Evolutionary conservation across 1,140 invertebrate genomes (phyloP).

Genomic region (Lordiphosa clarofinis): DNA sequence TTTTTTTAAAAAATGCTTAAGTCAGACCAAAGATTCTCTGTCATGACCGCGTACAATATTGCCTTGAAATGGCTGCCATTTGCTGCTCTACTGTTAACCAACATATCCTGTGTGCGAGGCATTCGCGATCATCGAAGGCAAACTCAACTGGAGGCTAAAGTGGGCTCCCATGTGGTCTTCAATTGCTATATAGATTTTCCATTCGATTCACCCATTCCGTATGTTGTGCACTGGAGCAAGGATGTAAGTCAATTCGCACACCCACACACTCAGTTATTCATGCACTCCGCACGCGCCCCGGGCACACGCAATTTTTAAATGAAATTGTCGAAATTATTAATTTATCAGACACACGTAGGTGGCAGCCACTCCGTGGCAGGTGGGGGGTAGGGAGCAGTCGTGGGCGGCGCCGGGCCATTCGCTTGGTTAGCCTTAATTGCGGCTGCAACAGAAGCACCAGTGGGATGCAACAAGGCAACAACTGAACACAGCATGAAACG

Average conservation of each 20-base stretch:
- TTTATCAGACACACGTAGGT: slow-evolving; percentile 58
- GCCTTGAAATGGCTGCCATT: slow-evolving; percentile 1
- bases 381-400: neutral
- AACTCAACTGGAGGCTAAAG: slow-evolving; percentile 87
- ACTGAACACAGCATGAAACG: slow-evolving; percentile 23
- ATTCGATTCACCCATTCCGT: slow-evolving; percentile 91
- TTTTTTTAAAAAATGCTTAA: neutral
- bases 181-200: slow-evolving; percentile 95
- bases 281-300: slow-evolving; percentile 10
- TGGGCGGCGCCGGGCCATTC: slow-evolving; percentile 20
- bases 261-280: slow-evolving; percentile 2
- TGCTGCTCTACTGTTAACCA: slow-evolving; percentile 48
- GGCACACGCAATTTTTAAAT: slow-evolving; percentile 44
- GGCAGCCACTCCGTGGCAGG: slow-evolving; percentile 12
- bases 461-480: slow-evolving; percentile 18
- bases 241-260: slow-evolving; percentile 84
- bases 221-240: slow-evolving; percentile 94
- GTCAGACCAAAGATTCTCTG: too few species aligned
- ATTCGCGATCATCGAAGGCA: slow-evolving; percentile 81
- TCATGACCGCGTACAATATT: too few species aligned
- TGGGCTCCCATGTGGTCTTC: slow-evolving; percentile 92
- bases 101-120: slow-evolving; percentile 61
- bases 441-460: slow-evolving; percentile 19
- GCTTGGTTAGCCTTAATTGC: slow-evolving; percentile 69
- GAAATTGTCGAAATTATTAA: slow-evolving; percentile 65